Base-by-base conservation (phyloP, 2,797 vertebrate species). In the Morus bassanus region DNA sequence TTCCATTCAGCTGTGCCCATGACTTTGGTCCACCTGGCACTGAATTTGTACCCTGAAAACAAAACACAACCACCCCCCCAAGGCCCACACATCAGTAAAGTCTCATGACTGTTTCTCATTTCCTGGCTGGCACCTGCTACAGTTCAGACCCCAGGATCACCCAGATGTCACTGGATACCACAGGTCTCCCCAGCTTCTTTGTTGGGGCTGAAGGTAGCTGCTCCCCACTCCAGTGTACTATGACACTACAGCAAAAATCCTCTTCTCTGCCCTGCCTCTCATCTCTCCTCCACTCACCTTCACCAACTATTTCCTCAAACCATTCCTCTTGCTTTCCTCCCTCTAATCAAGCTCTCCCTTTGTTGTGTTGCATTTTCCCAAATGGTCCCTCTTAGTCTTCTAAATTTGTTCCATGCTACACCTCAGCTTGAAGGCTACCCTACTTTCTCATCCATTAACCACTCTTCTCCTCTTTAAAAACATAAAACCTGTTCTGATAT, bases 1-100 rank as follows among this genome's bases (percentile, higher is more conserved):
- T 99, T 99, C 99, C 99, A 98, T 99, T 99, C 99, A 99, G 99
- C 98, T 99, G 99, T 98, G 99, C 99, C 99, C 99, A 99, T 99
- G 99, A 99, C 98, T 99, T 99, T 99, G 99, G 99, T 99, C 99
- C 99, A 99, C 99, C 99, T 99, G 98, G 98, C 97, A 97, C 98
- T 98, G 98, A 99, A 99, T 98, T 99, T 99, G 99, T 99, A 98
- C 98, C 99, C 99, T 99, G 97, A 31, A 90, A 97, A 89, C 43
- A 94, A 65, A 59, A 87, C 92, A 46, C 43, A 46, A 19, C 45
- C 41, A 12, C 45, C 45, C 45, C 45, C 23, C 18, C 74, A 91
- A 41, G 2, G 4, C 22, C n/a, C 61, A 78, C 5, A 30, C 33
- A 80, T 64, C 28, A 96, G 57, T 68, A 39, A 69, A 79, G 16